Conservation (phyloP, 1,140 invertebrate genomes). For the Drosophila quadrilineata region DNA sequence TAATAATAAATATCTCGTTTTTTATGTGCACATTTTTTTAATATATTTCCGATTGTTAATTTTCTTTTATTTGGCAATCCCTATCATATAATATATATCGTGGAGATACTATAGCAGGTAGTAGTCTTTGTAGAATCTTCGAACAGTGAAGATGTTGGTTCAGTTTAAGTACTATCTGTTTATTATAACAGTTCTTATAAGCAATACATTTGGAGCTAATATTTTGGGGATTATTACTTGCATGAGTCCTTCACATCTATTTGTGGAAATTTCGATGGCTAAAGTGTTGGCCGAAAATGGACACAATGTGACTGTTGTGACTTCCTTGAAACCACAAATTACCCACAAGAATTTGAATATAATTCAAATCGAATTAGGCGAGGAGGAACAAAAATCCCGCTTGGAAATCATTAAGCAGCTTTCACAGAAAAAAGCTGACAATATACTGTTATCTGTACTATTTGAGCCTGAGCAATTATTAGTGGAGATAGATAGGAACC, state of each 20-base stretch:
- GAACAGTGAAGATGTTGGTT: no score
- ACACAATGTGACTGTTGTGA: conserved; percentile 66
- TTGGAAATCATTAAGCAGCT: conserved; percentile 9
- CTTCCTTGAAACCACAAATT: conserved; percentile 37
- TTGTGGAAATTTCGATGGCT: conserved; percentile 53
- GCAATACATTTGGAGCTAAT: no score
- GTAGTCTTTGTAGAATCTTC: no score
- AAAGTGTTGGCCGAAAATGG: conserved; percentile 57
- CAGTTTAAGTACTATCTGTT: no score
- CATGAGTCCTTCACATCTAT: conserved; percentile 51
- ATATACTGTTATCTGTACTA: neutral
- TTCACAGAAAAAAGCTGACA: conserved; percentile 20
- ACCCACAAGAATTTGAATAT: conserved; percentile 42
- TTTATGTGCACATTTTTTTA: no score
- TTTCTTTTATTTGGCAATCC: no score
- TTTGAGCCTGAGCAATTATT: conserved; percentile 18
- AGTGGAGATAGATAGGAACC: conserved; percentile 26
- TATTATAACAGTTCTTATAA: no score
- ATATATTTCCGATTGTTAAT: no score
- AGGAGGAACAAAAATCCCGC: neutral
- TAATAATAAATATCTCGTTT: no score
- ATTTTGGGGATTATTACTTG: conserved; percentile 59
- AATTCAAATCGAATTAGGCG: conserved; percentile 21
- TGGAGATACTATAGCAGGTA: no score
- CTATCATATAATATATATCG: no score